A percentile compares a stretch with the other conserved stretches of the same genome.
Conservation (phyloP, 2,888 invertebrate species). For the Poecilobothrus nobilitatus region DNA sequence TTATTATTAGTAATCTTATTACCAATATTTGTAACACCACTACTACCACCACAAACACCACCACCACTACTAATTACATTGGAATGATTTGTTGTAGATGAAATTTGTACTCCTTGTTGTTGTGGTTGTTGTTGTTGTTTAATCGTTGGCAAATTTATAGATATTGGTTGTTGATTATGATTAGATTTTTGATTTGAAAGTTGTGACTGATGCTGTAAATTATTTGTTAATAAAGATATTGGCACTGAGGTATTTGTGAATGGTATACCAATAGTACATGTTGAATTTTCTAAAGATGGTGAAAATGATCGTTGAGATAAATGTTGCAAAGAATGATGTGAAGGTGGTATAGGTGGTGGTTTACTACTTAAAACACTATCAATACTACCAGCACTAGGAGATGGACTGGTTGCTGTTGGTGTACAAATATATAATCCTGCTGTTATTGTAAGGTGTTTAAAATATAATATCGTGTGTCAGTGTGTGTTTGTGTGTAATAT, state of each 20-base stretch:
- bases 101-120: no score
- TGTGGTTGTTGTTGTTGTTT: slow-evolving; percentile 19
- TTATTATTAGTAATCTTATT: no score
- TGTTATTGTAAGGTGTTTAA: neutral
- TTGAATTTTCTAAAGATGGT: slow-evolving; percentile 26
- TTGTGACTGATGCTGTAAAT: neutral
- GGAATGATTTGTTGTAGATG: neutral
- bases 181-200: slow-evolving; percentile 11
- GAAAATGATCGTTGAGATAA: slow-evolving; percentile 17
- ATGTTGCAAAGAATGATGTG: slow-evolving; percentile 16
- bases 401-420: slow-evolving; percentile 26
- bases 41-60: no score
- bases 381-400: slow-evolving; percentile 17
- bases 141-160: slow-evolving; percentile 26
- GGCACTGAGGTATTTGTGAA: slow-evolving; percentile 21
- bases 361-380: slow-evolving; percentile 18
- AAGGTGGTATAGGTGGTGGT: slow-evolving; percentile 29
- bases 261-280: slow-evolving; percentile 15
- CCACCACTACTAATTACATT: no score
- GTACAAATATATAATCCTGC: neutral
- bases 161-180: slow-evolving; percentile 45
- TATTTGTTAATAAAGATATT: slow-evolving; percentile 9
- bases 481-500: no score
- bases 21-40: no score
- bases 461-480: no score